Conservation (phyloP, 2,113 vertebrate genomes). For the Prionailurus viverrinus region DNA sequence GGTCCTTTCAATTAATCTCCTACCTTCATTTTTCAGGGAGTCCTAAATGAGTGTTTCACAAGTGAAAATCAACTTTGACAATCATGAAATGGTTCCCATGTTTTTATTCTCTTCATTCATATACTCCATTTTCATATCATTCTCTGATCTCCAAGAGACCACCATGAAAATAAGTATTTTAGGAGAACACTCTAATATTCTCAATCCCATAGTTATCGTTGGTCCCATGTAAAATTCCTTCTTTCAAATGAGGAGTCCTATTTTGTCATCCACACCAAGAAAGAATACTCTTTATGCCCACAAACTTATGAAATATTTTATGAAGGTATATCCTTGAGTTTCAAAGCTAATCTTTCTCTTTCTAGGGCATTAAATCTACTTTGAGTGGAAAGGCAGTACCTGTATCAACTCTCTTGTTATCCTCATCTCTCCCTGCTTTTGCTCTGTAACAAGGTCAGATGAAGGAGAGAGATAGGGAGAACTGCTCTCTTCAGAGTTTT, state of each 20-base stretch:
- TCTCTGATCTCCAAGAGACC: neutral
- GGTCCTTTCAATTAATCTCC: neutral
- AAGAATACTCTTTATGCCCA: neutral
- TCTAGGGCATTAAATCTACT: neutral
- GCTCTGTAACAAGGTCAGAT: neutral
- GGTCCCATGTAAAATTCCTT: neutral
- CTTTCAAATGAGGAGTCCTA: neutral
- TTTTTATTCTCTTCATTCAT: neutral
- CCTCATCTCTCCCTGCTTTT: neutral
- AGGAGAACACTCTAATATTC: neutral
- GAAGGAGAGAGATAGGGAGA: neutral
- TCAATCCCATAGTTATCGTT: neutral
- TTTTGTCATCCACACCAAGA: neutral
- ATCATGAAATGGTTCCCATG: neutral
- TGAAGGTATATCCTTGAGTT: neutral
- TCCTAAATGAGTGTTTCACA: neutral
- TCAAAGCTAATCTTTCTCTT: neutral
- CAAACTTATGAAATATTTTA: neutral
- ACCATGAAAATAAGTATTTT: neutral
- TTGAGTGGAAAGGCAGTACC: neutral
- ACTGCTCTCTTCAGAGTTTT: neutral
- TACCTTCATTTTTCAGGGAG: neutral
- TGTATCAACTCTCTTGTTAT: neutral
- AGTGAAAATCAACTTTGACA: neutral
- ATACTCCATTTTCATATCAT: neutral